Evolutionary conservation across 2,888 invertebrate genomes (phyloP), one percentile per base, ranked within the genome.

Genomic region (Psylliodes chrysocephalus): DNA sequence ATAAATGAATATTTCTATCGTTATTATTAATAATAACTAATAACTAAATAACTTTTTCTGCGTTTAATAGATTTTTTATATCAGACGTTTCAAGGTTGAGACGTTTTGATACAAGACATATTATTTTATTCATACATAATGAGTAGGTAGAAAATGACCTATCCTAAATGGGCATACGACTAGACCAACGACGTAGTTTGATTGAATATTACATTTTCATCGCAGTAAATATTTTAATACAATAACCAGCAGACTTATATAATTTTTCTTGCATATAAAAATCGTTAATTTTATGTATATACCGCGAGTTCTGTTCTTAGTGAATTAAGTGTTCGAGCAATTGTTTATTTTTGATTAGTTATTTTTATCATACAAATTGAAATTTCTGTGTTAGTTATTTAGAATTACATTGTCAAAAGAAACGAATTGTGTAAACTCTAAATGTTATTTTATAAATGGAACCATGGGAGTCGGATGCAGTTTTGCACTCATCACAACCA

Each of bases 131-230:
- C 8, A 14, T 2, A 14, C 1, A 5, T 8, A 18, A 17, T 10
- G 8, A 2, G 49, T 49, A 49, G 49, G 49, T 14, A 15, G 49
- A 49, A 28, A 49, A 28, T 15, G 33, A 30, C 3, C 30, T 49
- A 30, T 17, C 42, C 8, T 17, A 42, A 18, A 42, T 42, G 42
- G 42, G 10, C 42, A 42, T 42, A 35, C 12, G 18, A 8, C 17
- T 42, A 17, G 7, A 3, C 7, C 18, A 42, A 42, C 42, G 18
- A 7, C 42, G 42, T 42, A 17, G 10, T 18, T 42, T 6, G 6
- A 6, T 42, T 42, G 10, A n/a, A 35, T 35, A 3, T 35, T 35
- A 35, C 3, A 15, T 42, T 10, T 18, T 18, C 4, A 42, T 2
- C 18, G 42, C 42, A 42, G 42, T 42, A 4, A 42, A 7, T 42